Evolutionary conservation across 2,888 invertebrate genomes (phyloP).

Genomic region (Anodontia alba): DNA sequence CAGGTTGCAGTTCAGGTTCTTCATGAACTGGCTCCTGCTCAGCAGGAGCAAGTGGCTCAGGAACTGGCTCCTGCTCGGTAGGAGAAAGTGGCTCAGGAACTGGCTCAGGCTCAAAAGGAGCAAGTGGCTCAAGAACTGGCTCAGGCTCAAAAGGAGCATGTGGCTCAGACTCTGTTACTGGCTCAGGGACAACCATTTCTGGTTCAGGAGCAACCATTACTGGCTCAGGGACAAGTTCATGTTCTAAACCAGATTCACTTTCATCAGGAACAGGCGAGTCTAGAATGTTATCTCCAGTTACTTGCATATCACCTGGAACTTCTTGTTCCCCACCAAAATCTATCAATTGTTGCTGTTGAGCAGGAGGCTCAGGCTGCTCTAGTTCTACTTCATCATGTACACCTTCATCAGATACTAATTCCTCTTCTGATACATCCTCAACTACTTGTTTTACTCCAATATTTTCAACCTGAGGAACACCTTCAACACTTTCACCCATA

Average conservation of each 20-base stretch:
- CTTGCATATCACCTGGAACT: constrained; percentile 9
- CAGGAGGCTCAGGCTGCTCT: background rate
- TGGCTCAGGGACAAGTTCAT: constrained; percentile 23
- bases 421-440: constrained; percentile 54
- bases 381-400: constrained; percentile 44
- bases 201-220: constrained; percentile 4
- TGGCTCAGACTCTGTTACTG: constrained; percentile 4
- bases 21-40: constrained; percentile 15
- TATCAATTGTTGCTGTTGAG: constrained; percentile 40
- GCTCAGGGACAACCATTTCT: background rate
- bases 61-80: constrained; percentile 17
- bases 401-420: constrained; percentile 59
- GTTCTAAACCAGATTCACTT: constrained; percentile 1
- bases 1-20: constrained; percentile 16
- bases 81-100: background rate
- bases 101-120: background rate
- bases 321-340: constrained; percentile 40
- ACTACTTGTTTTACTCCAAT: constrained; percentile 15
- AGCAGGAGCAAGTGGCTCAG: background rate
- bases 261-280: constrained; percentile 27
- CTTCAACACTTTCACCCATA: constrained; percentile 23
- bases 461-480: constrained; percentile 19
- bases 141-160: constrained; percentile 3
- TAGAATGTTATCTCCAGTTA: constrained; percentile 1
- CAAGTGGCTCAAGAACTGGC: constrained; percentile 19